Evolutionary conservation across 2,888 invertebrate species (phyloP), one percentile per base, ranked within the genome.

Genomic region (Acronicta leporina): DNA sequence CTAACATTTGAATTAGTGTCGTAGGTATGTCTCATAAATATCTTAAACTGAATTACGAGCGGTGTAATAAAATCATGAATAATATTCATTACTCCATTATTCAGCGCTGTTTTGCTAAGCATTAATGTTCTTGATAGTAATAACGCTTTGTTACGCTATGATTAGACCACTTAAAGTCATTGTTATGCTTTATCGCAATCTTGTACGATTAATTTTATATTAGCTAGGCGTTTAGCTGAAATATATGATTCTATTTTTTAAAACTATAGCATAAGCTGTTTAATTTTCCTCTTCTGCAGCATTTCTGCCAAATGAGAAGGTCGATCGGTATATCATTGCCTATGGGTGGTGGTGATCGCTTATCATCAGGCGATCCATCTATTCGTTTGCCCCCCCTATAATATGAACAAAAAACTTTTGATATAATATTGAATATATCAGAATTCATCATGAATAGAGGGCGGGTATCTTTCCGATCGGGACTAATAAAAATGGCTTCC

Each of bases 181-280:
- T 65, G 58, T 57, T 71, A 61, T 71, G 75, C 64, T 65, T 71
- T 77, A 75, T 77, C 75, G 63, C 55, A 53, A 77, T 71, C 75
- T 74, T 46, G 43, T 68, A 40, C 43, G 58, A 74, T 71, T 71
- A 63, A 62, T 77, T 65, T 71, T 62, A 42, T 67, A 63, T 74
- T 60, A 52, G 33, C 41, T 35, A 41, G n/a, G 20, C 41, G 45
- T 57, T 63, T 60, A 46, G 38, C 25, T n/a, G 41, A 62, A 47
- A 57, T 76, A 51, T 60, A 55, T 63, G 40, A 47, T 60, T 53
- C 51, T 14, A 63, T 63, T 60, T 67, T 50, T 45, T 48, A 41
- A 52, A 20, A n/a, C 13, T 14, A 16, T 30, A 30, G 1, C 30
- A 9, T 10, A 1, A 7, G 30, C 10, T 2, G 1, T 30, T 1